Conservation (phyloP, 2,113 vertebrate species). For the Reinhardtius hippoglossoides region DNA sequence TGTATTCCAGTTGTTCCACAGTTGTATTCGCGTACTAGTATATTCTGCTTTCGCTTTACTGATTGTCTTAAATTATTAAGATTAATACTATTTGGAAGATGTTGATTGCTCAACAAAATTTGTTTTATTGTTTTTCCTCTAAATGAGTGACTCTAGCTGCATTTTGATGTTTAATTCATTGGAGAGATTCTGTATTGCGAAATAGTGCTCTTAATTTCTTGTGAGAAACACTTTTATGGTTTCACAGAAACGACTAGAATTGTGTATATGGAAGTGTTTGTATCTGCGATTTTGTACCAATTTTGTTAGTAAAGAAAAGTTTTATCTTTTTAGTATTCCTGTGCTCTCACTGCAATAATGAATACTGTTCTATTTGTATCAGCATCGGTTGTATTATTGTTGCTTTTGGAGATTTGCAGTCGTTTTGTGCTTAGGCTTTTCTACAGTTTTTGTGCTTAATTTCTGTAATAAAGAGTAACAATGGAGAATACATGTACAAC, state of each 20-base stretch:
- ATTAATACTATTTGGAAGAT: conserved; percentile 43
- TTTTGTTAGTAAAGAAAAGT: conserved; percentile 78
- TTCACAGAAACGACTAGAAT: conserved; percentile 64
- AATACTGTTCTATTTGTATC: conserved; percentile 78
- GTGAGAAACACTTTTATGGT: conserved; percentile 55
- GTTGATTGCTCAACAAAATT: conserved; percentile 35
- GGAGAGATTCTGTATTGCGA: conserved; percentile 60
- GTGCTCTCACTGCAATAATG: conserved; percentile 84
- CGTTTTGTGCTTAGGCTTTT: conserved; percentile 82
- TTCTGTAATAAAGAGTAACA: conserved; percentile 84
- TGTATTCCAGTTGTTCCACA: conserved; percentile 71
- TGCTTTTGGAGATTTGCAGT: conserved; percentile 79
- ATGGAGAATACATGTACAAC: conserved; percentile 47
- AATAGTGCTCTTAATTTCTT: conserved; percentile 74
- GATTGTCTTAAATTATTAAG: conserved; percentile 52
- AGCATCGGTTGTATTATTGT: conserved; percentile 77
- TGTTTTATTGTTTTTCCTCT: conserved; percentile 25
- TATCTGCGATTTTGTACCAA: conserved; percentile 80
- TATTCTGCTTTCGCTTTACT: conserved; percentile 62
- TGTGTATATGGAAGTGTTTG: conserved; percentile 78
- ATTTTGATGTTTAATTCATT: conserved; percentile 57
- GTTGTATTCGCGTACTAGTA: conserved; percentile 64
- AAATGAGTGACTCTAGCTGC: conserved; percentile 36
- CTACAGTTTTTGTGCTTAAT: conserved; percentile 81
- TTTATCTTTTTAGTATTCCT: conserved; percentile 79